Percentiles rank a stretch among this genome's conserved stretches.
phyloP scores from a whole-genome alignment of 2,797 vertebrate species.

The Ptychobarbus kaznakovi region DNA sequence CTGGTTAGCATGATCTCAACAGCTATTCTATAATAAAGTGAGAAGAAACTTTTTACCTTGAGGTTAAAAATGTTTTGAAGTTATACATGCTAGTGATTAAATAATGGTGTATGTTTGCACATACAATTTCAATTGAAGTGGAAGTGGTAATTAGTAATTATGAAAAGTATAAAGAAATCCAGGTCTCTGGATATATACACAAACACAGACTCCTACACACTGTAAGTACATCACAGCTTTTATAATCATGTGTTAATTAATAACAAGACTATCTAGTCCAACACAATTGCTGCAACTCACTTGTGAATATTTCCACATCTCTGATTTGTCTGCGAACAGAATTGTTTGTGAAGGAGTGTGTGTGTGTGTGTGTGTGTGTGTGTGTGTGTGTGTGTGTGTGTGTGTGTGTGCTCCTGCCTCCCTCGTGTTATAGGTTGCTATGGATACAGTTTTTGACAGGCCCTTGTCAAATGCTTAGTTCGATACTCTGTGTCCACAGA shows the following conservation, averaged over 20 bases:
- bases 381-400: conserved; percentile 35
- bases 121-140: not conserved
- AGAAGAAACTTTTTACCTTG: not conserved
- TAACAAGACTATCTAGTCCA: conserved; percentile 51
- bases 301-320: conserved; percentile 58
- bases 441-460: conserved; percentile 67
- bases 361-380: conserved; percentile 18
- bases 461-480: conserved; percentile 65
- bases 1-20: not conserved
- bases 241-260: conserved; percentile 57
- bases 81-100: not conserved
- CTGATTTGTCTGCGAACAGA: conserved; percentile 45
- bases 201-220: conserved; percentile 23
- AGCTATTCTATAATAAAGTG: conserved; percentile 1
- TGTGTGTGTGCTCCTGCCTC: conserved; percentile 33
- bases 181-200: conserved; percentile 14
- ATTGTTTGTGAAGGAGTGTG: conserved; percentile 36
- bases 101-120: not conserved
- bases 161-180: conserved; percentile 6
- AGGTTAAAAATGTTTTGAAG: not conserved
- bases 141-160: conserved; percentile 21
- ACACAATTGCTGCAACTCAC: conserved; percentile 48
- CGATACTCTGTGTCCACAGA: conserved; percentile 63
- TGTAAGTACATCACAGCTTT: conserved; percentile 40
- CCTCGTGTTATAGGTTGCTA: conserved; percentile 53